Percentiles rank a stretch among this genome's conserved stretches.
phyloP scores from a whole-genome alignment of 2,113 vertebrate genomes.

The Nanger granti region DNA sequence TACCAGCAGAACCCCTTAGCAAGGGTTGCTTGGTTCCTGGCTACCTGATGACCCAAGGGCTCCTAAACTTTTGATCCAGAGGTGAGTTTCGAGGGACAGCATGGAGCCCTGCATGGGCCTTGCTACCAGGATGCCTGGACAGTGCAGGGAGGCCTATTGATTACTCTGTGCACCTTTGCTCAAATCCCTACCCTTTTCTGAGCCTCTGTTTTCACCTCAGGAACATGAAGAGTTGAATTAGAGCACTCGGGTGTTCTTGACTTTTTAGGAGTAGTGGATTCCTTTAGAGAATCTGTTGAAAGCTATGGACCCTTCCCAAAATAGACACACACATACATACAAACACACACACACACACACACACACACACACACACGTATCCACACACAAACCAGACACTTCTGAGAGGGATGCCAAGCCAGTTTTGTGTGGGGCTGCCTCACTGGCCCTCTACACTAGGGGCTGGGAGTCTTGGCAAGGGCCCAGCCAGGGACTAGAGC shows the following conservation, averaged over 20 bases:
- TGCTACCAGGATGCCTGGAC: conserved; percentile 23
- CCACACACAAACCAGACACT: not conserved
- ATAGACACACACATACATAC: not conserved
- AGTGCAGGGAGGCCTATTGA: not conserved
- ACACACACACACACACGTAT: too few relatives aligned
- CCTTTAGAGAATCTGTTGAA: conserved; percentile 5
- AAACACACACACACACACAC: too few relatives aligned
- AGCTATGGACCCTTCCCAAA: not conserved
- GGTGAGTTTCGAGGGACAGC: not conserved
- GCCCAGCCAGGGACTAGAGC: not conserved
- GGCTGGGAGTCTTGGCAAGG: not conserved
- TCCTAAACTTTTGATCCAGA: conserved; percentile 17
- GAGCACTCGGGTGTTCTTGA: not conserved
- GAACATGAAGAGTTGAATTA: conserved; percentile 25
- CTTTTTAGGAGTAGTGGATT: not conserved
- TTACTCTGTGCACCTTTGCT: conserved; percentile 14
- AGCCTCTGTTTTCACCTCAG: conserved; percentile 18
- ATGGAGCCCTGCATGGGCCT: not conserved
- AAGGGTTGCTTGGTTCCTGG: conserved; percentile 24
- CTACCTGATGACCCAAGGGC: not conserved
- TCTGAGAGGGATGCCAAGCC: not conserved
- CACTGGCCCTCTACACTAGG: not conserved
- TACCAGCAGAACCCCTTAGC: conserved; percentile 9
- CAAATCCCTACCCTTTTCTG: conserved; percentile 35
- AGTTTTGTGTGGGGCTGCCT: not conserved